Percentiles rank a stretch among this genome's conserved stretches.
Conservation (phyloP, 2,113 vertebrate genomes). For the Petrocephalus microphthalmus region DNA sequence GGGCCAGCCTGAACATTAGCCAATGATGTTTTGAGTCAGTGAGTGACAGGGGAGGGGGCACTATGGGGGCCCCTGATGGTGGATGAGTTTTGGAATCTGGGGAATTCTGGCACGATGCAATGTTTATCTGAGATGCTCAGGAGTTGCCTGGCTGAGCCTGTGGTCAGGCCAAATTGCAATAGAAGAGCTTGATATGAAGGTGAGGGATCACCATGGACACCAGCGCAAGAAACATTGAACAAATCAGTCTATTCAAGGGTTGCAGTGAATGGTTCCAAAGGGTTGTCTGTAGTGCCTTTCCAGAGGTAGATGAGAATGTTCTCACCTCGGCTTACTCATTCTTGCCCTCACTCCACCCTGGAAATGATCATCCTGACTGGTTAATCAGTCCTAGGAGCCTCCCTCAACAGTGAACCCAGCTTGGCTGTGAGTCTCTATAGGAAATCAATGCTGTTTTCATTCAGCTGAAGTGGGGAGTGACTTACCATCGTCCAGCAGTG, state of each 20-base stretch:
- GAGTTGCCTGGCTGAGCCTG: background rate
- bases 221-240: background rate
- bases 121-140: slow-evolving; percentile 7
- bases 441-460: slow-evolving; percentile 57
- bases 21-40: background rate
- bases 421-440: slow-evolving; percentile 41
- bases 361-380: slow-evolving; percentile 18
- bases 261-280: background rate
- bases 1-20: background rate
- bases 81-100: background rate
- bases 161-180: background rate
- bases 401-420: slow-evolving; percentile 17
- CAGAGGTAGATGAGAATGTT: background rate
- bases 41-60: background rate
- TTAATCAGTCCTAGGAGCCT: background rate
- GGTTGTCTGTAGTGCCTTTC: background rate
- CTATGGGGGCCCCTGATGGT: background rate
- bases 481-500: slow-evolving; percentile 17
- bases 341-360: background rate
- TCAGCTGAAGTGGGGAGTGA: slow-evolving; percentile 35
- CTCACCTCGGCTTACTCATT: background rate
- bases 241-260: background rate
- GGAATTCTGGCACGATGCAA: background rate
- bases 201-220: background rate
- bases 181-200: background rate